Evolutionary conservation across 2,113 vertebrate species (phyloP).

Genomic region (Nannospalax galili): DNA sequence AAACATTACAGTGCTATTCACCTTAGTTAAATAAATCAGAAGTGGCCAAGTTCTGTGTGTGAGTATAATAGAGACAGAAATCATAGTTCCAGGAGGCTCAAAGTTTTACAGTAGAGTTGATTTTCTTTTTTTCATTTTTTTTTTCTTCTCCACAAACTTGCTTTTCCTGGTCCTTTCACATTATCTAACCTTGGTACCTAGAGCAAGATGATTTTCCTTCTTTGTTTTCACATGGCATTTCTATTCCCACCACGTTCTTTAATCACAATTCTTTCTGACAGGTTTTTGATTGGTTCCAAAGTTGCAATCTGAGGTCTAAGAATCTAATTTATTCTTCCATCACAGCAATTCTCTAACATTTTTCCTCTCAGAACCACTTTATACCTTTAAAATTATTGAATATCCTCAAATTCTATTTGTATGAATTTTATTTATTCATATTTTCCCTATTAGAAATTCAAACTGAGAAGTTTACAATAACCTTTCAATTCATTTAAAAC

Average conservation of each 20-base stretch:
- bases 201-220: constrained; percentile 47
- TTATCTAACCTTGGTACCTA: constrained; percentile 19
- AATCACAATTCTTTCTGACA: constrained; percentile 66
- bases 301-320: not conserved
- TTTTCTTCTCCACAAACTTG: not conserved
- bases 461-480: not conserved
- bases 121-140: not conserved
- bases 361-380: not conserved
- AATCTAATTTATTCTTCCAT: constrained; percentile 62
- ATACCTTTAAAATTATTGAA: not conserved
- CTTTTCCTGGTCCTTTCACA: not conserved
- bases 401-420: not conserved
- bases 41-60: not conserved
- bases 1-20: not conserved
- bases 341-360: not conserved
- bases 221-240: constrained; percentile 40
- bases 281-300: constrained; percentile 65
- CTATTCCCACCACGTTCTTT: constrained; percentile 8
- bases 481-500: constrained; percentile 33
- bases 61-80: not conserved
- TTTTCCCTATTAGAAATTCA: constrained; percentile 19
- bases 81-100: not conserved
- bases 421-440: constrained; percentile 11
- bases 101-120: not conserved
- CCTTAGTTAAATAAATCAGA: not conserved